Evolutionary conservation across 2,113 vertebrate species (phyloP).

Genomic region (Phodopus roborovskii): DNA sequence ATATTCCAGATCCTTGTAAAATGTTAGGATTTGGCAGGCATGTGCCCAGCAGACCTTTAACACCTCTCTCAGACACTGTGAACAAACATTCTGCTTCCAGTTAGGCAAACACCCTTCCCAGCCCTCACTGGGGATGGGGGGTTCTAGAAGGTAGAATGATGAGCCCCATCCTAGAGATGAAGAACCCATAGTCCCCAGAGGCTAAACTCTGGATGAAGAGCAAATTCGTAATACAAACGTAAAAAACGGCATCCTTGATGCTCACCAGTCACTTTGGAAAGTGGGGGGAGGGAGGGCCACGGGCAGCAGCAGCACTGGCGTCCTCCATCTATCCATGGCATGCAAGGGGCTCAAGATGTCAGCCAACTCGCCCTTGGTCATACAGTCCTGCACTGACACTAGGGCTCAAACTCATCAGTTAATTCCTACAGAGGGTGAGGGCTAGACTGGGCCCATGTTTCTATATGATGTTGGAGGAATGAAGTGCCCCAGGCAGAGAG

Average conservation of each 20-base stretch:
- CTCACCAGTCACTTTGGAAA: background rate
- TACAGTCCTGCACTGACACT: background rate
- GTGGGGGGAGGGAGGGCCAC: accelerated
- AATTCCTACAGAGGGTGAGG: background rate
- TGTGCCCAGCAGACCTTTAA: background rate
- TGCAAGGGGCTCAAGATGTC: background rate
- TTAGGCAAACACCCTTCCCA: background rate
- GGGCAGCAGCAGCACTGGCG: too few relatives aligned
- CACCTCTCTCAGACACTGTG: background rate
- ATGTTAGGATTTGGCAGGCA: background rate
- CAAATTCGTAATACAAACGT: background rate
- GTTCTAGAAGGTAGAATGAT: background rate
- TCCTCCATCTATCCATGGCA: too few relatives aligned
- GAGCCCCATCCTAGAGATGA: background rate
- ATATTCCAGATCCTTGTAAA: background rate
- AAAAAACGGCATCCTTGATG: background rate
- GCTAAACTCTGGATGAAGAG: background rate
- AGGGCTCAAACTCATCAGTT: background rate
- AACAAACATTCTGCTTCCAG: too few relatives aligned
- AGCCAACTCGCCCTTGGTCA: background rate
- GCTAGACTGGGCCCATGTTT: background rate
- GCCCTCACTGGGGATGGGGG: background rate
- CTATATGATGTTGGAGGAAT: background rate
- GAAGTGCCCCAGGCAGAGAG: background rate
- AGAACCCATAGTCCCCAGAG: background rate